Percentiles rank a stretch among this genome's conserved stretches.
Evolutionary conservation across 1,140 invertebrate species (phyloP).

Genomic region (Zaprionus vittiger): DNA sequence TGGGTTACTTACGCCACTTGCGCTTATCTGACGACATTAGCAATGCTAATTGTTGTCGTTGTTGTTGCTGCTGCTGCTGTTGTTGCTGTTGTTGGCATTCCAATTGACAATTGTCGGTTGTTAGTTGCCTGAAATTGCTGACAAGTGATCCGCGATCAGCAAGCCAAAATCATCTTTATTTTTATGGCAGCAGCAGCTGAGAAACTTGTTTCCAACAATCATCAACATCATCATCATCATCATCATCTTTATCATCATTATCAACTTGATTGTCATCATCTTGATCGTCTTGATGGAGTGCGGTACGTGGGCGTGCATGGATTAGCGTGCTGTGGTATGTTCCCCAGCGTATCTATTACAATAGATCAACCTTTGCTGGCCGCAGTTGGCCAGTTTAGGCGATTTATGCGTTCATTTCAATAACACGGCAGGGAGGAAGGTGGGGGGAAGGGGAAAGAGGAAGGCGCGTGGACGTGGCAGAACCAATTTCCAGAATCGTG

Average conservation of each 20-base stretch:
- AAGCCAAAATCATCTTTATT: slow-evolving; percentile 72
- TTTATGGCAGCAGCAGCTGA: slow-evolving; percentile 61
- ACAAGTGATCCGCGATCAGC: slow-evolving; percentile 60
- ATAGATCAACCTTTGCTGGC: slow-evolving; percentile 27
- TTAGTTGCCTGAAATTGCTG: slow-evolving; percentile 42
- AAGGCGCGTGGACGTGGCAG: slow-evolving; percentile 21
- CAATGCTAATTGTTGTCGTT: slow-evolving; percentile 70
- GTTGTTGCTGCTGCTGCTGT: slow-evolving; percentile 33
- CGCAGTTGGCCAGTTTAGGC: slow-evolving; percentile 34
- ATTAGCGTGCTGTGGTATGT: slow-evolving; percentile 50
- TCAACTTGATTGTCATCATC: slow-evolving; percentile 3
- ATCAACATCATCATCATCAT: slow-evolving; percentile 10
- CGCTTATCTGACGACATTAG: slow-evolving; percentile 62
- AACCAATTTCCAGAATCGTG: slow-evolving; percentile 44
- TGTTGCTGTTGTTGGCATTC: slow-evolving; percentile 26
- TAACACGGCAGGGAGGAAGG: slow-evolving; percentile 18
- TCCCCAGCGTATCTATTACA: slow-evolving; percentile 57
- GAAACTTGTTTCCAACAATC: slow-evolving; percentile 59
- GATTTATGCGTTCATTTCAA: slow-evolving; percentile 42
- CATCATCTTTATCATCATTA: not conserved
- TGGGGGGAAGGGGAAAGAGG: slow-evolving; percentile 14
- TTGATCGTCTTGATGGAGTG: slow-evolving; percentile 18
- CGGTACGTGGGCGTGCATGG: slow-evolving; percentile 76
- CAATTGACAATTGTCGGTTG: slow-evolving; percentile 40
- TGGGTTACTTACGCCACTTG: slow-evolving; percentile 47